Conservation (phyloP, 2,797 vertebrate genomes). For the Antennarius maculatus region DNA sequence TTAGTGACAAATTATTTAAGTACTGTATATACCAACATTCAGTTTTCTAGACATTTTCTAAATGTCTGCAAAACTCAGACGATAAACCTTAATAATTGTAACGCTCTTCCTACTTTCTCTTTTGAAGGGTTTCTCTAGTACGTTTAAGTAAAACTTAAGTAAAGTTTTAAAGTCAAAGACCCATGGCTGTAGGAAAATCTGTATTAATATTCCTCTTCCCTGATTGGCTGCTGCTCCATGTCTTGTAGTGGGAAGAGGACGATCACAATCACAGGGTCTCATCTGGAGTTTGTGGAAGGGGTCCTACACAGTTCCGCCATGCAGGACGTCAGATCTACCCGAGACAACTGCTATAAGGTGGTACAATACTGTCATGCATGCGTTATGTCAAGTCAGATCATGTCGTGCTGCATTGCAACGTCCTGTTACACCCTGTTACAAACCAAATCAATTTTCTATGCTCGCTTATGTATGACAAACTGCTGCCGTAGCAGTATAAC, state of each 20-base stretch:
- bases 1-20: background rate
- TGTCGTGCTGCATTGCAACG: background rate
- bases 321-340: background rate
- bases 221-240: slow-evolving; percentile 18
- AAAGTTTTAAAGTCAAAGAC: too few relatives aligned
- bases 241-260: slow-evolving; percentile 85
- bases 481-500: too few relatives aligned
- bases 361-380: background rate
- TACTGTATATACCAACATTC: too few relatives aligned
- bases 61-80: background rate
- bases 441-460: too few relatives aligned
- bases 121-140: too few relatives aligned
- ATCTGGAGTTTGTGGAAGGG: slow-evolving; percentile 85
- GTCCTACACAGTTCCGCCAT: slow-evolving; percentile 56
- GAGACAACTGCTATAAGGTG: slow-evolving; percentile 23
- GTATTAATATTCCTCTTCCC: background rate
- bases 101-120: background rate
- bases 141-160: too few relatives aligned
- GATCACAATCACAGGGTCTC: slow-evolving; percentile 80
- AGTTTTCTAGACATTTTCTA: too few relatives aligned
- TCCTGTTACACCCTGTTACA: background rate
- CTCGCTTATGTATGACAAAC: too few relatives aligned
- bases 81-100: background rate
- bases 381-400: background rate
- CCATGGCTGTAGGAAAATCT: background rate